Conservation (phyloP, 2,888 invertebrate species). For the Bibio marci region DNA sequence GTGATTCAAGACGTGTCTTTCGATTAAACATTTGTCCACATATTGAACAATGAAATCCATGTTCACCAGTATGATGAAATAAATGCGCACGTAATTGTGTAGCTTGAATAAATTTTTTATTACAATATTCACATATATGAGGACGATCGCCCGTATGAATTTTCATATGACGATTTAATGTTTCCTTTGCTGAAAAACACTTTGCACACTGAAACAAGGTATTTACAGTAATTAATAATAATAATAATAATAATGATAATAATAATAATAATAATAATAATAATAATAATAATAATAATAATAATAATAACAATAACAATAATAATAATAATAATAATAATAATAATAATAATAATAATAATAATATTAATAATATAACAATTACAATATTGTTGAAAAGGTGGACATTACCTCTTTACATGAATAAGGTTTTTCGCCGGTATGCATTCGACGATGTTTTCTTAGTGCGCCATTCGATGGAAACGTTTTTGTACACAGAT, state of each 20-base stretch:
- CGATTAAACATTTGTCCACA: constrained; percentile 37
- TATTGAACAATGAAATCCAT: constrained; percentile 44
- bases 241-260: no score
- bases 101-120: constrained; percentile 68
- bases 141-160: constrained; percentile 36
- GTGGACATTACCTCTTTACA: constrained; percentile 47
- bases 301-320: no score
- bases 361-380: no score
- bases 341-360: no score
- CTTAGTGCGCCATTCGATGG: constrained; percentile 58
- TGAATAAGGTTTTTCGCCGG: constrained; percentile 46
- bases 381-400: no score
- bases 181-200: constrained; percentile 67
- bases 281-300: no score
- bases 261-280: no score
- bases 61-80: constrained; percentile 55
- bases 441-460: constrained; percentile 48
- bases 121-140: constrained; percentile 35
- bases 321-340: no score
- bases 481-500: constrained; percentile 54
- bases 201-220: constrained; percentile 45
- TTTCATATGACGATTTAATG: constrained; percentile 56
- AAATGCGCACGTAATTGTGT: constrained; percentile 63
- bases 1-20: constrained; percentile 24
- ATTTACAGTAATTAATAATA: constrained; percentile 4